These are phyloP conservation scores for Psittacula cyanocephala DNA, from an alignment of 2,113 vertebrate species.

Conservation along the genomic window DNA sequence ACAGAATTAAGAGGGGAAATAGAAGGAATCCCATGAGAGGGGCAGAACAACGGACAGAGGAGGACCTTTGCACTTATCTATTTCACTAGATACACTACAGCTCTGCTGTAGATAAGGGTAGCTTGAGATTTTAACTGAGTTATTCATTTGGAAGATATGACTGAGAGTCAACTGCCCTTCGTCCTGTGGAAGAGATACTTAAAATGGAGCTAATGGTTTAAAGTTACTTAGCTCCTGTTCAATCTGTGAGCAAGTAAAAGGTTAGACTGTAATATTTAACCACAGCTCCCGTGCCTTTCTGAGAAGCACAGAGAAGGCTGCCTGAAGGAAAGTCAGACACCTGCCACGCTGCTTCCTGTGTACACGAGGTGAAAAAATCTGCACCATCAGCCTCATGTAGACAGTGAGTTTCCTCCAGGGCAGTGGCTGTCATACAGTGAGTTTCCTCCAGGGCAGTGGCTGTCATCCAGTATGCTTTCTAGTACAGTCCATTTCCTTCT, in stretches of 20 bases:
- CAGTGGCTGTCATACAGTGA: too few relatives aligned
- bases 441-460: background rate
- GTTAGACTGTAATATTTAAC: conserved; percentile 21
- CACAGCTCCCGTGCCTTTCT: background rate
- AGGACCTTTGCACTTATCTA: background rate
- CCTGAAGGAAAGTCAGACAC: background rate
- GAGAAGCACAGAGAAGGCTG: background rate
- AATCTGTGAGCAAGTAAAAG: background rate
- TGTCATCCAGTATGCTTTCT: background rate
- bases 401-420: background rate
- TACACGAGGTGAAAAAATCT: background rate
- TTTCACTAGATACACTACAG: background rate
- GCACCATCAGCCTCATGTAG: background rate
- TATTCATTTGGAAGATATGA: background rate
- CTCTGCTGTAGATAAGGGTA: background rate
- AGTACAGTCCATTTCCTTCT: background rate
- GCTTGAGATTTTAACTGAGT: background rate
- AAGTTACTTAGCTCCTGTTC: background rate
- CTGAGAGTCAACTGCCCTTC: background rate
- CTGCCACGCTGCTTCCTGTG: background rate
- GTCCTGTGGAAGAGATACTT: background rate
- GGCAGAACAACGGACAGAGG: background rate
- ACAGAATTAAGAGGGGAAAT: background rate
- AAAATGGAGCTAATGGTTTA: background rate
- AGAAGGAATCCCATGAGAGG: background rate